Evolutionary conservation across 2,888 invertebrate species (phyloP).

Genomic region (Heliconius aoede): DNA sequence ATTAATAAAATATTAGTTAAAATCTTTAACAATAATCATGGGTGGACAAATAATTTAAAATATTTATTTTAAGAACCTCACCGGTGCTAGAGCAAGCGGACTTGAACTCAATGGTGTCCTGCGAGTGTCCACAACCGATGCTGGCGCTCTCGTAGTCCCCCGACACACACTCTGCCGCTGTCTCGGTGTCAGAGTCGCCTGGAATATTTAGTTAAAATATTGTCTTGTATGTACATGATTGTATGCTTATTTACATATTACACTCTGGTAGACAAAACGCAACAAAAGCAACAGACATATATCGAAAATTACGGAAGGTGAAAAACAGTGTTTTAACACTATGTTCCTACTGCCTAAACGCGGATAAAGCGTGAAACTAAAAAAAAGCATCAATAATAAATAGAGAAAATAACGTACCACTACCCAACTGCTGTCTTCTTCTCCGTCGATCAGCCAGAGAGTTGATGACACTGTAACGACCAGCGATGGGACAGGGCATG

Average conservation of each 20-base stretch:
- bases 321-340: background rate
- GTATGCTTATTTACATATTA: too few relatives aligned
- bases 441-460: constrained; percentile 76
- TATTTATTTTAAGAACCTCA: constrained; percentile 51
- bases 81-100: constrained; percentile 83
- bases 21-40: too few relatives aligned
- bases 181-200: constrained; percentile 48
- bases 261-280: too few relatives aligned
- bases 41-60: too few relatives aligned
- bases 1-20: too few relatives aligned
- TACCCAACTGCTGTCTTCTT: constrained; percentile 75
- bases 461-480: constrained; percentile 85
- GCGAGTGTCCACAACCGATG: constrained; percentile 85
- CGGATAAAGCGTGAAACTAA: background rate
- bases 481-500: constrained; percentile 87
- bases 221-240: background rate
- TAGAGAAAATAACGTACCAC: constrained; percentile 56
- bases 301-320: background rate
- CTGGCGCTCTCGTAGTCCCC: constrained; percentile 79
- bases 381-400: background rate
- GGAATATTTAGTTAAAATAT: background rate
- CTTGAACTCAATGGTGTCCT: constrained; percentile 85
- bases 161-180: constrained; percentile 74
- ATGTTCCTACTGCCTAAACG: background rate
- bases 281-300: background rate